These are phyloP conservation scores for Tangara arthus DNA, from an alignment of 2,797 vertebrate genomes.

Conservation along the genomic window DNA sequence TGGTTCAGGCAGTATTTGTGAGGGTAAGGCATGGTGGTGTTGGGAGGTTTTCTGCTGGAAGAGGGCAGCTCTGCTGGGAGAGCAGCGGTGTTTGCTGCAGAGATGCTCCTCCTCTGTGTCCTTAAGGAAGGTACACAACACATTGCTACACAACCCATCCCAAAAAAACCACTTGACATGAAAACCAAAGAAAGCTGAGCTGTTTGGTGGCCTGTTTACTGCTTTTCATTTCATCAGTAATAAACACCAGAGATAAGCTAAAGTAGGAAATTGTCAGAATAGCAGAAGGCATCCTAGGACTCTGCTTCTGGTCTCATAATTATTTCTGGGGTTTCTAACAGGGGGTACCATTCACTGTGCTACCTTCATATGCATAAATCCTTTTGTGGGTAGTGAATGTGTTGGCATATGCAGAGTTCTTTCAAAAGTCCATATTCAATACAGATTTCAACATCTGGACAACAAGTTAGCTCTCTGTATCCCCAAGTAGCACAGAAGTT, in stretches of 20 bases:
- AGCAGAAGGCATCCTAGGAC: background rate
- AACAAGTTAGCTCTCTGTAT: background rate
- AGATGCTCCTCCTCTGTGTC: background rate
- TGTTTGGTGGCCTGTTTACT: rapidly evolving
- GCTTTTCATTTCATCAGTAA: background rate
- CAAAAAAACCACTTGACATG: background rate
- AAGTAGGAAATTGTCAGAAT: background rate
- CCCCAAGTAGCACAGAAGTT: background rate
- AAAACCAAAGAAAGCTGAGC: background rate
- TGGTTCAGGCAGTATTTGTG: background rate
- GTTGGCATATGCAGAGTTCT: background rate
- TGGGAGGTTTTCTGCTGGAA: background rate
- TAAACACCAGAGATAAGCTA: rapidly evolving
- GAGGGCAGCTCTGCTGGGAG: rapidly evolving
- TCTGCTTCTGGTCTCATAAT: background rate
- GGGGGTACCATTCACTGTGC: background rate
- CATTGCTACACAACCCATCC: background rate
- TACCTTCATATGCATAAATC: background rate
- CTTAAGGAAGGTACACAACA: background rate
- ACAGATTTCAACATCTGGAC: background rate
- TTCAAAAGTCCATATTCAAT: background rate
- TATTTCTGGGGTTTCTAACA: background rate
- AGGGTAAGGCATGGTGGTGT: rapidly evolving
- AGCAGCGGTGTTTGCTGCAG: rapidly evolving
- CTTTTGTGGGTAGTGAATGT: background rate